Evolutionary conservation across 2,797 vertebrate genomes (phyloP).

Genomic region (Semotilus atromaculatus): DNA sequence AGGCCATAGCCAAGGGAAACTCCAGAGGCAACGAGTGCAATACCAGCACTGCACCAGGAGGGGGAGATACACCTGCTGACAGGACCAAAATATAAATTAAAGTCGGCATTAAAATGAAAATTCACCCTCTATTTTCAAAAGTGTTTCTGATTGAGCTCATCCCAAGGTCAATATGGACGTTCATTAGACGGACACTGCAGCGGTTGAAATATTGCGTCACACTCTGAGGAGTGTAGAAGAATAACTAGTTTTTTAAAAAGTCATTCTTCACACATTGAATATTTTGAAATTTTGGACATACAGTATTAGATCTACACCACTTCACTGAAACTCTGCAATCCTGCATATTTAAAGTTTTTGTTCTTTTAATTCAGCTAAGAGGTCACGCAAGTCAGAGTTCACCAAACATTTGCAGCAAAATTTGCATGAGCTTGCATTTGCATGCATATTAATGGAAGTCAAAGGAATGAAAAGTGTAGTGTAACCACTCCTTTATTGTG

Average conservation of each 20-base stretch:
- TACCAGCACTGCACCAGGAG: slow-evolving; percentile 91
- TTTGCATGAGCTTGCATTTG: neutral
- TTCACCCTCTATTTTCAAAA: neutral
- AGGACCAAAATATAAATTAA: slow-evolving; percentile 7
- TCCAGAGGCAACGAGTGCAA: slow-evolving; percentile 96
- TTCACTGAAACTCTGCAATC: neutral
- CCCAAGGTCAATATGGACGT: neutral
- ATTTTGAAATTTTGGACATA: too few species aligned
- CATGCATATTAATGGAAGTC: neutral
- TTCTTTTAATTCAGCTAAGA: neutral
- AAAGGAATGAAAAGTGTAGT: neutral
- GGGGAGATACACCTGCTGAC: slow-evolving; percentile 90
- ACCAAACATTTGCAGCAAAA: neutral
- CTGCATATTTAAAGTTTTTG: neutral
- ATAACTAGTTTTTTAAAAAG: neutral
- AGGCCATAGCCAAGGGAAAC: slow-evolving; percentile 95
- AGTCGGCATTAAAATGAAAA: neutral
- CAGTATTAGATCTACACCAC: neutral
- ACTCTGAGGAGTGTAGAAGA: neutral
- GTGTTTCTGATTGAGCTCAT: neutral
- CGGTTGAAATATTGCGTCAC: neutral
- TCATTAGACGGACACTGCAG: neutral
- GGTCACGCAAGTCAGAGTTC: neutral
- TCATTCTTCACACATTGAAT: too few species aligned
- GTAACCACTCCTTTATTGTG: neutral